These are phyloP conservation scores for Erebia ligea DNA, from an alignment of 2,888 invertebrate species.

Conservation along the genomic window DNA sequence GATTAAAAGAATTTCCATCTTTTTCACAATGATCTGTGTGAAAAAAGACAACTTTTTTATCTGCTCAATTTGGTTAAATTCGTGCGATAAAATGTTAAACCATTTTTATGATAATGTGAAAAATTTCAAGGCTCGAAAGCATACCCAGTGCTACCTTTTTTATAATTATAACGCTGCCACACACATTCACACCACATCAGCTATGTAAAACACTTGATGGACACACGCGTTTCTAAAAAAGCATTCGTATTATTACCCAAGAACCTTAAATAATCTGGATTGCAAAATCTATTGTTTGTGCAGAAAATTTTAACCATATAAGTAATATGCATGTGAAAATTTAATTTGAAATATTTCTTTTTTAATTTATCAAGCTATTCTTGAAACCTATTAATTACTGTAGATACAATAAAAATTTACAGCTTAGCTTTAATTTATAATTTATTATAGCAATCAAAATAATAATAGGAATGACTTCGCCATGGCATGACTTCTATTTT, in stretches of 20 bases:
- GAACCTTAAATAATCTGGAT: neutral
- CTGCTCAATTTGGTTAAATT: neutral
- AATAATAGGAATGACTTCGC: too few species aligned
- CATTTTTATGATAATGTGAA: constrained; percentile 1
- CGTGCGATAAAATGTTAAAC: neutral
- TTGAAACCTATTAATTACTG: neutral
- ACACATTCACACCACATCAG: constrained; percentile 37
- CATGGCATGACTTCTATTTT: too few species aligned
- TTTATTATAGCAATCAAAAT: too few species aligned
- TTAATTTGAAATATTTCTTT: neutral
- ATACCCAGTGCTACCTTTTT: constrained; percentile 2
- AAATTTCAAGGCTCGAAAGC: constrained; percentile 25
- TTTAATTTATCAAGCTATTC: neutral
- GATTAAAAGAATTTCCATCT: neutral
- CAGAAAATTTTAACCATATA: neutral
- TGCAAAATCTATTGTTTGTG: neutral
- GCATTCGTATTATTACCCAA: neutral
- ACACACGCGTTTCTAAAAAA: neutral
- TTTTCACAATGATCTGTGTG: neutral
- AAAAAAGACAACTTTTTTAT: neutral
- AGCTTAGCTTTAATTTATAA: too few species aligned
- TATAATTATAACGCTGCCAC: constrained; percentile 36
- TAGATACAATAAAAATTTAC: too few species aligned
- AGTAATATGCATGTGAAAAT: neutral
- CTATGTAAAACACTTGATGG: neutral